A percentile compares a stretch with the other conserved stretches of the same genome.
These are phyloP conservation scores for Loriculus beryllinus DNA, from an alignment of 2,797 vertebrate genomes.

Conservation along the genomic window DNA sequence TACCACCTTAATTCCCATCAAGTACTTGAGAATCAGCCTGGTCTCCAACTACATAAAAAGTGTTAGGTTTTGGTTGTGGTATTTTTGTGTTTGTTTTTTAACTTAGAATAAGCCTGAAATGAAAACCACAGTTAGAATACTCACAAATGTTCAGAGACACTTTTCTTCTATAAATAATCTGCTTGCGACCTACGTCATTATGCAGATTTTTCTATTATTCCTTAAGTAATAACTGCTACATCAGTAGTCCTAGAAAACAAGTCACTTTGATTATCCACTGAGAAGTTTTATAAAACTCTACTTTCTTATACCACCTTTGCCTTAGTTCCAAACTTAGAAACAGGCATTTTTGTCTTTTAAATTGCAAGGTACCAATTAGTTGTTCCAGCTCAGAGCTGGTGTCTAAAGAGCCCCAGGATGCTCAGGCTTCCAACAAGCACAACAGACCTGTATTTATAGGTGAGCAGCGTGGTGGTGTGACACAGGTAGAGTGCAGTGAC, in stretches of 20 bases:
- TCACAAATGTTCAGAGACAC: background rate
- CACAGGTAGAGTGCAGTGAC: background rate
- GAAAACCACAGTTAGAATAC: background rate
- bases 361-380: background rate
- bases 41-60: background rate
- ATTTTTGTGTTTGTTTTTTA: background rate
- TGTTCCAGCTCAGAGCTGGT: background rate
- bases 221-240: background rate
- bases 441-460: background rate
- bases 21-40: background rate
- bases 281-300: background rate
- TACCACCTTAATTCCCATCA: background rate
- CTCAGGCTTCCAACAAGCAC: background rate
- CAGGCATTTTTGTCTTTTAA: background rate
- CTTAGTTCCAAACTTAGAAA: background rate
- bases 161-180: background rate
- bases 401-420: background rate
- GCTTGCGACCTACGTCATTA: background rate
- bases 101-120: background rate
- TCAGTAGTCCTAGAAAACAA: background rate
- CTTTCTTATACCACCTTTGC: background rate
- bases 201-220: background rate
- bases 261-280: background rate
- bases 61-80: background rate
- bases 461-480: accelerated